phyloP scores from a whole-genome alignment of 2,888 invertebrate species.

The Desoria tigrina region DNA sequence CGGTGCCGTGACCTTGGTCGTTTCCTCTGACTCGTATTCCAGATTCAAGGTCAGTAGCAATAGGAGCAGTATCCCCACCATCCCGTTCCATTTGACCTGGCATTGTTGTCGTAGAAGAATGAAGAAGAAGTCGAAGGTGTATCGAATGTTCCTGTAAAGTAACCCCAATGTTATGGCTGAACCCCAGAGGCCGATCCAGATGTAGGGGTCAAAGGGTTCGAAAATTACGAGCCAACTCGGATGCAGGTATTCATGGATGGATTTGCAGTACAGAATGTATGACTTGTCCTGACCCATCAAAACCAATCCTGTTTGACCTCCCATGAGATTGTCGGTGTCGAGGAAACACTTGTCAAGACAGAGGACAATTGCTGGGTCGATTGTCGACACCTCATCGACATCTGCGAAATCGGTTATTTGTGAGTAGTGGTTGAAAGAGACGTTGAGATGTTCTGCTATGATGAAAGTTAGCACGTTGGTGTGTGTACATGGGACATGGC shows the following conservation, averaged over 20 bases:
- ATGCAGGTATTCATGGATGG: neutral
- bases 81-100: neutral
- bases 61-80: neutral
- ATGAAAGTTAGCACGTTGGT: neutral
- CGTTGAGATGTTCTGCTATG: neutral
- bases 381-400: neutral
- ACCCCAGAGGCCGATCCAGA: neutral
- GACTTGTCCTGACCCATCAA: neutral
- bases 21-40: neutral
- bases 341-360: neutral
- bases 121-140: neutral
- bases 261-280: constrained; percentile 11
- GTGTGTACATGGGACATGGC: neutral
- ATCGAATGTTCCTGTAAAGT: neutral
- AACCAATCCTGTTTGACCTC: neutral
- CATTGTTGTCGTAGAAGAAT: neutral
- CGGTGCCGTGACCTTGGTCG: constrained; percentile 12
- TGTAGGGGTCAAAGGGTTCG: neutral
- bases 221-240: constrained; percentile 15
- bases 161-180: neutral
- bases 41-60: neutral
- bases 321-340: neutral
- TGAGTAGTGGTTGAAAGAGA: neutral
- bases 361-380: neutral
- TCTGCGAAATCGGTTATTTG: neutral